phyloP scores from a whole-genome alignment of 2,113 vertebrate species.

The Daboia siamensis region DNA sequence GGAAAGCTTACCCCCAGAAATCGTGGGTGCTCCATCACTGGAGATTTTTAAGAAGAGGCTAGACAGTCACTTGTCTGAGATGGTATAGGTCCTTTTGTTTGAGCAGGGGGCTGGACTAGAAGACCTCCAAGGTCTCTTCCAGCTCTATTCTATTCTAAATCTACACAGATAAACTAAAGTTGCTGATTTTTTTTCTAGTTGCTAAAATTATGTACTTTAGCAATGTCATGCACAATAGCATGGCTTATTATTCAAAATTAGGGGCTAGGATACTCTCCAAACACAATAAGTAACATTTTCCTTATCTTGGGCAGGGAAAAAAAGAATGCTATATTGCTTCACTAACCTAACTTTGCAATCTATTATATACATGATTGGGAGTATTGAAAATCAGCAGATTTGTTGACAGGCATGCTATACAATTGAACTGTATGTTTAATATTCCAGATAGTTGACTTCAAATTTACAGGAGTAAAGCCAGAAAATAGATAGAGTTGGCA shows the following conservation, averaged over 20 bases:
- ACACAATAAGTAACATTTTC: conserved; percentile 14
- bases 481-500: conserved; percentile 52
- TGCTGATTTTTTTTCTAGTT: conserved; percentile 17
- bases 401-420: background rate
- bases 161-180: background rate
- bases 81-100: no score
- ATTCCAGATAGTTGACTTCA: conserved; percentile 47
- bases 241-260: background rate
- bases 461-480: conserved; percentile 16
- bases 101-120: no score
- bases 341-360: conserved; percentile 6
- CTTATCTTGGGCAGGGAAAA: conserved; percentile 21
- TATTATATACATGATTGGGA: background rate
- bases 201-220: conserved; percentile 11
- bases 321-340: conserved; percentile 38
- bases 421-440: background rate
- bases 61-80: no score
- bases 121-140: no score
- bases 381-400: background rate
- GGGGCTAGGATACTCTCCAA: conserved; percentile 24
- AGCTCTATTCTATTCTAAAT: no score
- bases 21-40: no score
- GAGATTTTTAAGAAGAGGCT: no score
- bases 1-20: no score
- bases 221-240: conserved; percentile 3